Base-by-base conservation (phyloP, 2,113 vertebrate genomes). In the Catharus minimus region DNA sequence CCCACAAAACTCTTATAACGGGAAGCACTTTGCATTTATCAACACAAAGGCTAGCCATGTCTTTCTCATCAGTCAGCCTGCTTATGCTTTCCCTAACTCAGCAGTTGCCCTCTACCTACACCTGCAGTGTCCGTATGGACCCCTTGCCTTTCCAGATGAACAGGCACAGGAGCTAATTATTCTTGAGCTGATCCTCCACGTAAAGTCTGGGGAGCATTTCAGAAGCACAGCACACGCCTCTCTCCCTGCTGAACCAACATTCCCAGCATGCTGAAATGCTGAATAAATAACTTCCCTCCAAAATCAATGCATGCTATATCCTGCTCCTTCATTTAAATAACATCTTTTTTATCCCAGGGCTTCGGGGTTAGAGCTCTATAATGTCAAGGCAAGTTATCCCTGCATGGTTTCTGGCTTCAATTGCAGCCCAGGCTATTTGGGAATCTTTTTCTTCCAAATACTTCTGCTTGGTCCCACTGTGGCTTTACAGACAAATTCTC, bases 101-200 rank as follows among this genome's bases (percentile, higher is more conserved):
- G 92, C 86, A 89, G 87, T 73, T 94, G 28, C 67, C 64, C 78
- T 87, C 71, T 52, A 23, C 55, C 67, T 56, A 32, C 71, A 91
- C 89, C 92, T 87, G 86, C 80, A 94, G 71, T 60, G 84, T 89
- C 94, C n/a, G 39, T 91, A 89, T 82, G 89, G 92, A 73, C 30
- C 67, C 67, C 11, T 73, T 82, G 71, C 58, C 67, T 85, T 93
- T 90, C 77, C 92, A 90, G 86, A 89, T 76, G 89, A 89, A 89
- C 71, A 91, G 84, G 33, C 84, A 82, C 66, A 49, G 62, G 71
- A 90, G 52, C 81, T 94, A 85, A 95, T 94, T 89, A 82, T 58
- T 92, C 78, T 69, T 71, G 62, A 3, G 9, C 46, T 41, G 77
- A 82, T 76, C 39, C 64, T 91, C 41, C 64, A 69, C 10, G 3